Base-by-base conservation (phyloP, 1,140 invertebrate species). In the Telenomus remus region DNA sequence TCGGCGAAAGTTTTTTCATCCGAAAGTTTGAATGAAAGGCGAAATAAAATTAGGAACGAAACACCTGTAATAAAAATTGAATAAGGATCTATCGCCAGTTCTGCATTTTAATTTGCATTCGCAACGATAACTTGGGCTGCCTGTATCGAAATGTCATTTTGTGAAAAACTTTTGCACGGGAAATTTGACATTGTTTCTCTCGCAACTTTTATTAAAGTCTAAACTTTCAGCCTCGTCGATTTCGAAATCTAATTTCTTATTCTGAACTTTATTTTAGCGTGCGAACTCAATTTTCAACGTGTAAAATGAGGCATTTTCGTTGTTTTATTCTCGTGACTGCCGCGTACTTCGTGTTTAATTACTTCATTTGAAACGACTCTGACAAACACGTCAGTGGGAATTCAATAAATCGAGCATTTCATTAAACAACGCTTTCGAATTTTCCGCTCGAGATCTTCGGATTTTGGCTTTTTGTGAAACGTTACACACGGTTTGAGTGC, bases 351-450 rank as follows among this genome's bases (percentile, higher is more conserved):
- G 42, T 10, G 8, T 43, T 63, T 71, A 64, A 71, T 71, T 64
- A 59, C 15, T n/a, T 9, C 35, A n/a, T 33, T 50, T n/a, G 33
- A 47, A 56, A 70, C 39, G 42, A 46, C 5, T n/a, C 15, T 43
- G 46, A 53, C 39, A 71, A 64, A 71, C 33, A 46, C 10, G n/a
- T n/a, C 14, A n/a, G 46, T 16, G 37, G 33, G 14, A 56, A 50
- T 44, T 35, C 39, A 11, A 70, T 70, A 70, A 70, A 50, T 61
- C 37, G 13, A 0, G 14, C 47, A 57, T 51, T 71, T 55, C 37
- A 49, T 54, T 70, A 42, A 34, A 69, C 42, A 69, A 60, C 60
- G 14, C 43, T n/a, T n/a, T 54, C 33, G 43, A 47, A 69, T 69
- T 69, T 60, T 60, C 33, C 48, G 49, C 15, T 12, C 42, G 46